phyloP scores from a whole-genome alignment of 2,113 vertebrate genomes.

The Heloderma charlesbogerti region DNA sequence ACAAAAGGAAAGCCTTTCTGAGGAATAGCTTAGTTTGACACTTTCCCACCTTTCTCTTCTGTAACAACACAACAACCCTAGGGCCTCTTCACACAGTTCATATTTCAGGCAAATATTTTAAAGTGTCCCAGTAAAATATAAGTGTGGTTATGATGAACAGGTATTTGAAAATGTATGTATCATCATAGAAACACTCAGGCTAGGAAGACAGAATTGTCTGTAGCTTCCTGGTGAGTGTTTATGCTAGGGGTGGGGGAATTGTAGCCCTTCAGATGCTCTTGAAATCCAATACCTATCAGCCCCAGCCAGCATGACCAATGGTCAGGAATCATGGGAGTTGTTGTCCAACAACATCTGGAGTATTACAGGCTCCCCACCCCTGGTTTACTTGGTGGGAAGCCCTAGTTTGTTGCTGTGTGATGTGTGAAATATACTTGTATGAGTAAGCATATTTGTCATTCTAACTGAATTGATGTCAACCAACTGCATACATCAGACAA shows the following conservation, averaged over 20 bases:
- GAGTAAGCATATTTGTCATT: not conserved
- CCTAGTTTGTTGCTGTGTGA: not conserved
- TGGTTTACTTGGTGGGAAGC: not conserved
- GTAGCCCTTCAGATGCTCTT: not conserved
- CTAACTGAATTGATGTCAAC: not conserved
- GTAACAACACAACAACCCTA: not conserved
- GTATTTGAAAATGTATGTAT: not conserved
- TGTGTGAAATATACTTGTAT: not conserved
- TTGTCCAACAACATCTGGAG: not conserved
- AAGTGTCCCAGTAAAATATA: not conserved
- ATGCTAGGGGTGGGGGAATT: not conserved
- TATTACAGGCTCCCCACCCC: too few relatives aligned
- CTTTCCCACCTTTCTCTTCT: not conserved
- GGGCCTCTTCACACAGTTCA: not conserved
- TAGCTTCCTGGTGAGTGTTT: not conserved
- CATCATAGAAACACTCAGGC: not conserved
- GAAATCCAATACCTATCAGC: not conserved
- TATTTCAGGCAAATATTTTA: not conserved
- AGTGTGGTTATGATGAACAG: not conserved
- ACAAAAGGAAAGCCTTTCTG: not conserved
- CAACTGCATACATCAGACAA: not conserved
- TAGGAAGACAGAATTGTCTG: not conserved
- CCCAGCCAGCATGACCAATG: not conserved
- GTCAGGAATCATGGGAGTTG: not conserved
- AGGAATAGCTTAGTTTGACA: not conserved